phyloP scores from a whole-genome alignment of 2,113 vertebrate species.

The Oreochromis aureus region DNA sequence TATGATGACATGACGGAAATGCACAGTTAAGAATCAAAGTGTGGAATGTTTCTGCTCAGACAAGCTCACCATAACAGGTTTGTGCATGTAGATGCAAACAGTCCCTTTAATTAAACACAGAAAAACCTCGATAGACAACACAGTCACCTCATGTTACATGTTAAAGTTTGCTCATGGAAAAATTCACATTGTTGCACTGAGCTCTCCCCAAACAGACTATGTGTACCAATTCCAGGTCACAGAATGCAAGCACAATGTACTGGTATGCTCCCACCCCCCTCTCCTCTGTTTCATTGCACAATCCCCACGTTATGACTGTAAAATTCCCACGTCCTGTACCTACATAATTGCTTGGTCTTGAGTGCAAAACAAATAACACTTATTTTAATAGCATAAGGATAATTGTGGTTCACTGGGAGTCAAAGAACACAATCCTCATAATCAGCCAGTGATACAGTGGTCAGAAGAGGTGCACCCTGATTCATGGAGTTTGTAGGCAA shows the following conservation, averaged over 20 bases:
- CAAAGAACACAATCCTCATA: conserved; percentile 11
- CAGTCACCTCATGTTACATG: background rate
- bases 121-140: background rate
- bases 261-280: conserved; percentile 12
- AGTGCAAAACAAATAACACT: conserved; percentile 9
- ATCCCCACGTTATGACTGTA: background rate
- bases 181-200: background rate
- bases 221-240: conserved; percentile 14
- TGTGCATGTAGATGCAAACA: background rate
- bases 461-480: conserved; percentile 20
- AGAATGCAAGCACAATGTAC: background rate
- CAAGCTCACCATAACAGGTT: background rate
- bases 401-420: background rate
- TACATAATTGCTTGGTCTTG: background rate
- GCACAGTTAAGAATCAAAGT: background rate
- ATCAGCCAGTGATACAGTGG: conserved; percentile 28
- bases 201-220: background rate
- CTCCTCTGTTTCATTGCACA: background rate
- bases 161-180: background rate
- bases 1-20: background rate
- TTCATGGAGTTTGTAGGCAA: conserved; percentile 29
- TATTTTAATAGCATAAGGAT: background rate
- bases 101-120: background rate
- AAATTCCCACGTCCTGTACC: background rate
- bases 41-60: background rate